Base-by-base conservation (phyloP, 2,888 invertebrate genomes). In the Asteroscopus sphinx region DNA sequence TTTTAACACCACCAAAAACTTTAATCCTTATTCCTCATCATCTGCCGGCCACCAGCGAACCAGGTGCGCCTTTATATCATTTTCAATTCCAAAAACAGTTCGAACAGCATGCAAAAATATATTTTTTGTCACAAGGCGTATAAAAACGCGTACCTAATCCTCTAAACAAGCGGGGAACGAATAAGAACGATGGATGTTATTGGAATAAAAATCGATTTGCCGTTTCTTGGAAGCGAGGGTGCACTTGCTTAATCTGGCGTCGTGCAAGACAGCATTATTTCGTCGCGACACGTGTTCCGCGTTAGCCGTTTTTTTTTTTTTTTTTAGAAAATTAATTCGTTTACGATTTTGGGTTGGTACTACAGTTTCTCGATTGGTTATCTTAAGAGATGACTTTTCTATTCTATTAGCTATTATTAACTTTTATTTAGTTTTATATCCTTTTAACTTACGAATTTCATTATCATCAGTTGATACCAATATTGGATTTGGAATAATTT, bases 211-310 rank as follows among this genome's bases (percentile, higher is more conserved):
- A 88, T 87, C 81, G 80, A 86, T 88, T 81, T 73, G 76, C 80
- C 80, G 80, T 78, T 93, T 93, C 93, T 87, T 69, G 83, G 92
- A 93, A 93, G 77, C 69, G 70, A 83, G 84, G 73, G 80, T 80
- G 83, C 93, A 93, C 93, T 93, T 91, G 91, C 87, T 87, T 92
- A 92, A 92, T 92, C 92, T 90, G 82, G 83, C 85, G 85, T 82
- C 88, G 77, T 80, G 81, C 79, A 88, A 81, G 80, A 76, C 79
- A 80, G 85, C 83, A 88, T 89, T 90, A 90, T 89, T 89, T 83
- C 79, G 70, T 65, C 41, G 57, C 70, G 89, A 89, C 93, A 93
- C 93, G 92, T 93, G 93, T 91, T 87, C 65, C 64, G 68, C 77
- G 73, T 84, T 86, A 56, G 66, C 59, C 13, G 46, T 70, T 77